Evolutionary conservation across 2,888 invertebrate species (phyloP), one percentile per base, ranked within the genome.

Genomic region (Mimachlamys varia): DNA sequence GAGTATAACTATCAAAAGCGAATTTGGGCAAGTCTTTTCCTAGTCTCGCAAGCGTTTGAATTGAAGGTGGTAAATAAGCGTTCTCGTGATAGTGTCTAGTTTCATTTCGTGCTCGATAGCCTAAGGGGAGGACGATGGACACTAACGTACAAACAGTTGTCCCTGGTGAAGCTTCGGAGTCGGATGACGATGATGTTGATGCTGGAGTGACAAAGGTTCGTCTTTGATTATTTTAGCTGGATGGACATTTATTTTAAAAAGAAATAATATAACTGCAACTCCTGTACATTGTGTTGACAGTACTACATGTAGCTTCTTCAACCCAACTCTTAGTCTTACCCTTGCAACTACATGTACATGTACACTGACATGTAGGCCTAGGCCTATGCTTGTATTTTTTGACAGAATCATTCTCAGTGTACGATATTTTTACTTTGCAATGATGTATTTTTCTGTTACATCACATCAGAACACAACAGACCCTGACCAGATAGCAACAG

Each of bases 111-210:
- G 76, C 19, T 5, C 12, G 50, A 15, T 7, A 50, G 7, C 50
- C 1, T 53, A 53, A 27, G 7, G 27, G 76, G 76, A 7, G 76
- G 33, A 33, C 76, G 88, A 91, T 91, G 91, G 91, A 91, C 53
- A 49, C 88, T 17, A 50, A 0, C 17, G 12, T 88, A 12, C 89
- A 91, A 90, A 94, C 94, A 55, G 93, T 95, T 58, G 94, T 95
- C 5, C 92, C 92, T 55, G 95, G 95, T 7, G 95, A 95, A 76
- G 95, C 95, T 22, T 94, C 95, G 0, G 95, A 95, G 89, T 95
- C 95, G 19, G 95, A 95, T 13, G 95, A 95, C 19, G 95, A 95
- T 19, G 94, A 93, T n/a, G 58, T 62, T 13, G 38, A 76, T 58
- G 88, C 89, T 33, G 12, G 33, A 58, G 37, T 38, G n/a, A 19